Conservation (phyloP, 2,797 vertebrate genomes). For the Lindbergichthys nudifrons region DNA sequence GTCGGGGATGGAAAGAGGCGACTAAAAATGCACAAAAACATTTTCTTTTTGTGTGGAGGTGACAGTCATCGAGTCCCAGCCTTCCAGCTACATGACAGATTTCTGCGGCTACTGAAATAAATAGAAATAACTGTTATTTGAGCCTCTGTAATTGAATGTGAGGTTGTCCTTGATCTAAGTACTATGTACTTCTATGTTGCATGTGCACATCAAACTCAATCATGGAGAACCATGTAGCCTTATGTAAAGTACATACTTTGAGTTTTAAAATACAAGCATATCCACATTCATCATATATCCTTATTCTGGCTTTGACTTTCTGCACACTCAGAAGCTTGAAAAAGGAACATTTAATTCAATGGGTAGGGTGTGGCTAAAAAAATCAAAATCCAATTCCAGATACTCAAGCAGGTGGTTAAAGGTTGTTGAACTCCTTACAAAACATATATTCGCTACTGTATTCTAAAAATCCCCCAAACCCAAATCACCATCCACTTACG, state of each 20-base stretch:
- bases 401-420: background rate
- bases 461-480: background rate
- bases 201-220: slow-evolving; percentile 33
- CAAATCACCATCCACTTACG: background rate
- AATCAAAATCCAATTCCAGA: background rate
- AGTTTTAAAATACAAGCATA: slow-evolving; percentile 37
- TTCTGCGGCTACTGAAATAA: slow-evolving; percentile 29
- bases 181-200: slow-evolving; percentile 45
- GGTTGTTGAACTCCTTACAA: too few species aligned
- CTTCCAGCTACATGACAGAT: slow-evolving; percentile 28
- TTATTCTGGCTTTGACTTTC: slow-evolving; percentile 24
- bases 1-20: slow-evolving; percentile 30
- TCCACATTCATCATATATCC: slow-evolving; percentile 21
- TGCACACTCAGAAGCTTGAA: background rate
- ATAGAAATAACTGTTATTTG: slow-evolving; percentile 20
- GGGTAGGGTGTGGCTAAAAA: background rate
- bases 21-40: slow-evolving; percentile 41
- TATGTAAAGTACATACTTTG: slow-evolving; percentile 31
- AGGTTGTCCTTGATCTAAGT: slow-evolving; percentile 48
- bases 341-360: background rate
- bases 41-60: slow-evolving; percentile 28
- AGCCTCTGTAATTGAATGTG: slow-evolving; percentile 44
- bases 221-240: slow-evolving; percentile 48
- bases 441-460: background rate
- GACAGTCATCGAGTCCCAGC: slow-evolving; percentile 42